Evolutionary conservation across 2,113 vertebrate species (phyloP).

Genomic region (Hiodon tergisus): DNA sequence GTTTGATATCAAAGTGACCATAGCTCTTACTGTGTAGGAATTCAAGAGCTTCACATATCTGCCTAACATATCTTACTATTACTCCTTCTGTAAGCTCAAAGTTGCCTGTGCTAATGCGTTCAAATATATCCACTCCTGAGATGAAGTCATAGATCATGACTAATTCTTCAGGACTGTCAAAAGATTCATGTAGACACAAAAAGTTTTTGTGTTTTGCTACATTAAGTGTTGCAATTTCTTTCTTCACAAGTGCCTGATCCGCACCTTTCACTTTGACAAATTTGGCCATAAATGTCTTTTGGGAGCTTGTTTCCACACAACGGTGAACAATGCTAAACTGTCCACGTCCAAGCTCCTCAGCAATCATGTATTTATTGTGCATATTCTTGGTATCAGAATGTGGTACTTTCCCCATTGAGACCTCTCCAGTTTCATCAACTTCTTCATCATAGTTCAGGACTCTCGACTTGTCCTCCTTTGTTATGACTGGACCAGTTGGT

Average conservation of each 20-base stretch:
- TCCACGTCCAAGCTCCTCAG: constrained; percentile 90
- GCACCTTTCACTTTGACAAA: constrained; percentile 95
- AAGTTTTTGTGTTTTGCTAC: constrained; percentile 79
- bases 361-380: constrained; percentile 88
- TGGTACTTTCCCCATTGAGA: constrained; percentile 71
- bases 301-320: constrained; percentile 79
- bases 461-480: constrained; percentile 94
- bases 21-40: constrained; percentile 82
- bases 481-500: constrained; percentile 82
- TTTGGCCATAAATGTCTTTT: constrained; percentile 95
- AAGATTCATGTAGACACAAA: constrained; percentile 86
- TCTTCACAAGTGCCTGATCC: constrained; percentile 91
- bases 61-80: constrained; percentile 80
- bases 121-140: constrained; percentile 91
- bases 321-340: constrained; percentile 93
- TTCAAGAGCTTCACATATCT: constrained; percentile 85
- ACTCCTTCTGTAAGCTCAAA: constrained; percentile 90
- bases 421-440: constrained; percentile 77
- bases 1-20: constrained; percentile 91
- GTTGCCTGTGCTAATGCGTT: constrained; percentile 76
- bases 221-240: constrained; percentile 91
- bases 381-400: constrained; percentile 84
- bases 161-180: constrained; percentile 91
- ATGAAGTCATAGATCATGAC: constrained; percentile 97
- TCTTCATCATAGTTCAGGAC: constrained; percentile 89